Evolutionary conservation across 2,888 invertebrate genomes (phyloP).

Genomic region (Alsophila aescularia): DNA sequence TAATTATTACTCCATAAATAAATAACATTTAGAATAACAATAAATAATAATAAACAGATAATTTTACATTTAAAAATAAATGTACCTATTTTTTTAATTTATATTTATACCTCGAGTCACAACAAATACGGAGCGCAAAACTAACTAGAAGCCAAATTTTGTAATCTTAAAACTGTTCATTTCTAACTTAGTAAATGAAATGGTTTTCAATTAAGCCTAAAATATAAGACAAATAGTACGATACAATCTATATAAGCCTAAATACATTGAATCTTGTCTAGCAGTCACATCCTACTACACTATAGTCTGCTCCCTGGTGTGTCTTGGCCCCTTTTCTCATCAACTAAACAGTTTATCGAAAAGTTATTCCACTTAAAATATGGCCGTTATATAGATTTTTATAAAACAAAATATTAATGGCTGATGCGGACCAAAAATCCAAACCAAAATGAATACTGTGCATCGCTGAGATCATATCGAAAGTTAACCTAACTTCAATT

Average conservation of each 20-base stretch:
- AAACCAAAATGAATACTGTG: constrained; percentile 62
- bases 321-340: neutral
- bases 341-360: neutral
- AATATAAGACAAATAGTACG: too few relatives aligned
- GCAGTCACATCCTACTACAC: neutral
- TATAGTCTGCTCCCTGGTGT: neutral
- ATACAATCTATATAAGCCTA: too few relatives aligned
- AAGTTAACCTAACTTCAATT: constrained; percentile 18
- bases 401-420: constrained; percentile 15
- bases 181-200: too few relatives aligned
- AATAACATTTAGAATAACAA: neutral
- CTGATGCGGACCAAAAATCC: constrained; percentile 32
- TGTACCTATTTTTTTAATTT: neutral
- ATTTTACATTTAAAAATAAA: neutral
- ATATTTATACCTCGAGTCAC: neutral
- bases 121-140: too few relatives aligned
- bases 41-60: too few relatives aligned
- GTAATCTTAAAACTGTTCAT: too few relatives aligned
- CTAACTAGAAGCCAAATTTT: neutral
- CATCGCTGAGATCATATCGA: constrained; percentile 72
- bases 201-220: too few relatives aligned
- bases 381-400: neutral
- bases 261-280: neutral
- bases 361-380: constrained; percentile 8
- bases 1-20: neutral